Evolutionary conservation across 2,113 vertebrate genomes (phyloP), one percentile per base, ranked within the genome.

Genomic region (human (Homo sapiens)): DNA sequence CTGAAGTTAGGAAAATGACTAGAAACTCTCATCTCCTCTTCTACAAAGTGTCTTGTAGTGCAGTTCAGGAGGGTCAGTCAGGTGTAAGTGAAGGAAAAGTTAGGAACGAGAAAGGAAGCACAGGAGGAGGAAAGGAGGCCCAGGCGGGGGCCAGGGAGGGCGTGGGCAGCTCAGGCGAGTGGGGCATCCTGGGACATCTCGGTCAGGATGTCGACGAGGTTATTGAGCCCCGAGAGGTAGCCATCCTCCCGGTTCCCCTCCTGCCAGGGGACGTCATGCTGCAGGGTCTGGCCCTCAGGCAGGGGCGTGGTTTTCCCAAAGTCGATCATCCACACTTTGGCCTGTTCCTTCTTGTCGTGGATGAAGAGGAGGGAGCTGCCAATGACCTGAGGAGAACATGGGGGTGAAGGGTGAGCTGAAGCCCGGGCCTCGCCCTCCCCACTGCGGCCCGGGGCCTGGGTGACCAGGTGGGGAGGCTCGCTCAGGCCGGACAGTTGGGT

Each of bases 251-350:
- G 98, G 99, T 99, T 99, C 38, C 99, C 99, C 98, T 99, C 99
- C 85, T 98, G 97, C 99, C 99, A 99, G 8, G 98, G 97, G 20
- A 99, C 96, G 0, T 99, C 98, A 95, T 99, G 99, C 97, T 98
- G 98, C 22, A 99, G 99, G 95, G 99, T 98, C 93, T 99, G 98
- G 70, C 99, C 99, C 9, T 99, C 99, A 0, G 99, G 99, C 87
- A 99, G 99, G 0, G 99, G 99, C 0, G 99, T 99, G 84, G 99
- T 99, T 97, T 99, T 99, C 96, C 99, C 99, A 59, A 99, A 99
- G 98, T 99, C 99, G 38, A 99, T 99, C 99, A 99, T 99, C 99
- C 99, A 99, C 93, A 99, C 99, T 98, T 99, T 99, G 98, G 99
- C 99, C 72, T 99, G 99, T 12, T 99, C 99, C 48, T 98, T 99